These are phyloP conservation scores for Drosophila leontia DNA, from an alignment of 1,140 invertebrate genomes.

Conservation along the genomic window DNA sequence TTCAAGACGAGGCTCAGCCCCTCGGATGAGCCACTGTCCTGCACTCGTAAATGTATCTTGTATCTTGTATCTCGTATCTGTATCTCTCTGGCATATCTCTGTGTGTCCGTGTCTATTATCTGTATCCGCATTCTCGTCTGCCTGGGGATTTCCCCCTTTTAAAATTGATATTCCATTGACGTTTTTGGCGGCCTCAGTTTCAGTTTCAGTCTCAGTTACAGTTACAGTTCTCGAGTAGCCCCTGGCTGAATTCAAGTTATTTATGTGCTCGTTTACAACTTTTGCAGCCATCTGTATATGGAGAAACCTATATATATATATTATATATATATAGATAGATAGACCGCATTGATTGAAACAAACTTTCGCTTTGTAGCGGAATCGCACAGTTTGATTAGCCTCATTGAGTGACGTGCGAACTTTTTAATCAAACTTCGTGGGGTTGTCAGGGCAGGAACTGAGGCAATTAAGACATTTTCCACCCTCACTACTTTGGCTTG, in stretches of 20 bases:
- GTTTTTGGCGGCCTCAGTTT: conserved; percentile 64
- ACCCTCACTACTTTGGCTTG: not conserved
- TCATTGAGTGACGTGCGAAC: conserved; percentile 71
- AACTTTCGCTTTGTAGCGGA: conserved; percentile 64
- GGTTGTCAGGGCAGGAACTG: conserved; percentile 35
- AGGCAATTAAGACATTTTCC: conserved; percentile 56
- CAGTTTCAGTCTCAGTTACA: not conserved
- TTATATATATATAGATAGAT: not conserved
- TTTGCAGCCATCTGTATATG: conserved; percentile 17
- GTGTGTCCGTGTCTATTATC: conserved; percentile 60
- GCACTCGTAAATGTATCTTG: conserved; percentile 2
- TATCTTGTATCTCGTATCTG: not conserved
- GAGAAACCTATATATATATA: not conserved
- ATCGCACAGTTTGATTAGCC: conserved; percentile 63
- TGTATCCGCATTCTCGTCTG: conserved; percentile 46
- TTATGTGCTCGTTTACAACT: conserved; percentile 80
- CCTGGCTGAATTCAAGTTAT: conserved; percentile 63
- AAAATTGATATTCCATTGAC: conserved; percentile 82
- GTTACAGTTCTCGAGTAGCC: conserved; percentile 18
- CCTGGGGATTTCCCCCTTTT: conserved; percentile 41
- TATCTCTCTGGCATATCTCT: not conserved
- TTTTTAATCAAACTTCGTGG: conserved; percentile 74
- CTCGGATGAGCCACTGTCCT: conserved; percentile 32
- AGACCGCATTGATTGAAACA: conserved; percentile 76
- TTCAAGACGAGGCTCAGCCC: conserved; percentile 13